Percentiles rank a stretch among this genome's conserved stretches.
Evolutionary conservation across 2,888 invertebrate species (phyloP).

Genomic region (Cryptocephalus moraei): DNA sequence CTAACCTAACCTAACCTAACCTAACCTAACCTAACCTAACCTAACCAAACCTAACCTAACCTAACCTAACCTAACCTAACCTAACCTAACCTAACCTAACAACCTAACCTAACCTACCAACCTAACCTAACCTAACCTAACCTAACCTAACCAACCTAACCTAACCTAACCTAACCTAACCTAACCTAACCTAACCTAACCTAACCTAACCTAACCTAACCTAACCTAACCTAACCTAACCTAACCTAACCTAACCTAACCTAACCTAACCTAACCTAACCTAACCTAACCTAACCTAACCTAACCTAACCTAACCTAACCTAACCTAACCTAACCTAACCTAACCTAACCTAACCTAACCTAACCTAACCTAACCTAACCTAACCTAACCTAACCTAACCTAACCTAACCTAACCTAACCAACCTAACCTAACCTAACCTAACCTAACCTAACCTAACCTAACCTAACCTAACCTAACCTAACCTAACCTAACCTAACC

Average conservation of each 20-base stretch:
- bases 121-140: conserved; percentile 4
- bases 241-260: background rate
- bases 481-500: conserved; percentile 9
- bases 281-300: background rate
- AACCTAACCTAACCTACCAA: conserved; percentile 3
- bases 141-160: conserved; percentile 2
- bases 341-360: background rate
- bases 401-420: conserved; percentile 5
- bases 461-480: conserved; percentile 7
- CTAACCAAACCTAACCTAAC: conserved; percentile 9
- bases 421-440: conserved; percentile 4
- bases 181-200: conserved; percentile 4
- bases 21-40: background rate
- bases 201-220: conserved; percentile 4
- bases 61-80: conserved; percentile 19
- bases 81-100: conserved; percentile 3
- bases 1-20: conserved; percentile 1
- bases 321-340: background rate
- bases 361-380: conserved; percentile 4
- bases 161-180: conserved; percentile 4
- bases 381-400: conserved; percentile 10
- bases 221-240: conserved; percentile 1
- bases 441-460: conserved; percentile 8
- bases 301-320: background rate
- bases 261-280: background rate